Percentiles rank a stretch among this genome's conserved stretches.
Evolutionary conservation across 2,888 invertebrate genomes (phyloP).

Genomic region (Formica aserva): DNA sequence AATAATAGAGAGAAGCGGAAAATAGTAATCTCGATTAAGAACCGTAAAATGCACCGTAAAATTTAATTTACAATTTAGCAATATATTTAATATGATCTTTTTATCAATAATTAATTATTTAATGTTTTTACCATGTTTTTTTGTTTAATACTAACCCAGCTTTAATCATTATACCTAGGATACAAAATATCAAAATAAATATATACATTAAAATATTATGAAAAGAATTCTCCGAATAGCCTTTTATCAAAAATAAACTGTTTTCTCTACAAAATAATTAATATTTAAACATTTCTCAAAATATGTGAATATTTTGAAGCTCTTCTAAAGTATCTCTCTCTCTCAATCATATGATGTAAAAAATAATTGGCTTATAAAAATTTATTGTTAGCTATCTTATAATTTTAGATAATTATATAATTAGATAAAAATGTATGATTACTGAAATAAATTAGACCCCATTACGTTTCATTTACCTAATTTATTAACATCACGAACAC

Average conservation of each 20-base stretch:
- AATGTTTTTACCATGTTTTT: neutral
- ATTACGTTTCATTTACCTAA: conserved; percentile 31
- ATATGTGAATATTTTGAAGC: neutral
- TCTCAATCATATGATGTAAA: neutral
- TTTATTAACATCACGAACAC: conserved; percentile 30
- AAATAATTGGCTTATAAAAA: conserved; percentile 29
- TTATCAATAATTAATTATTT: conserved; percentile 10
- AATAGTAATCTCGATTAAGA: conserved; percentile 16
- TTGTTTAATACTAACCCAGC: neutral
- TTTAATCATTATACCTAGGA: neutral
- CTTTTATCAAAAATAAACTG: neutral
- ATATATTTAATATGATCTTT: neutral
- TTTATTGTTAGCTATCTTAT: neutral
- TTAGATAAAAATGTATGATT: conserved; percentile 52
- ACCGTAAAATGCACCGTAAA: neutral
- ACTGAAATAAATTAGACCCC: conserved; percentile 39
- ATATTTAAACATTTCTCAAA: conserved; percentile 6
- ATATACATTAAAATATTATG: neutral
- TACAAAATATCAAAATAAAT: conserved; percentile 1
- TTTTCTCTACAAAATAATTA: neutral
- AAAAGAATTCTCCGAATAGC: neutral
- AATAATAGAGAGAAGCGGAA: neutral
- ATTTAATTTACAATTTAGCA: conserved; percentile 12
- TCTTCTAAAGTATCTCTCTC: neutral
- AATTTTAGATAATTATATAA: conserved; percentile 40